Evolutionary conservation across 2,888 invertebrate genomes (phyloP).

Genomic region (Lepas anatifera): DNA sequence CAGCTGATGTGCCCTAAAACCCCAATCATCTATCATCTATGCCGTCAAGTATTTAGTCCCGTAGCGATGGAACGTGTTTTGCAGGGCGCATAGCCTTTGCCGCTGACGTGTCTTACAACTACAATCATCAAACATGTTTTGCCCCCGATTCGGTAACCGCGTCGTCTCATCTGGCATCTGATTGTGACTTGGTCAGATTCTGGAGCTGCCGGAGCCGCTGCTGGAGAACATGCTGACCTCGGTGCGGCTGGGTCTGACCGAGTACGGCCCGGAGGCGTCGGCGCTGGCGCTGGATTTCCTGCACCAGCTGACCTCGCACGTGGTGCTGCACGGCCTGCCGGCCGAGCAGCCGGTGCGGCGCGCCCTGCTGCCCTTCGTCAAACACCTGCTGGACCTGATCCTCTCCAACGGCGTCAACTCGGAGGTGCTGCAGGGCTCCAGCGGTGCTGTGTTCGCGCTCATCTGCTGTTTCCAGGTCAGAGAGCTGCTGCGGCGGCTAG

Average conservation of each 20-base stretch:
- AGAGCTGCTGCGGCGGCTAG: constrained; percentile 12
- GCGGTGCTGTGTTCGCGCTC: constrained; percentile 48
- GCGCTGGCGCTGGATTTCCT: constrained; percentile 47
- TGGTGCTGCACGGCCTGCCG: constrained; percentile 33
- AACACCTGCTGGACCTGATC: constrained; percentile 49
- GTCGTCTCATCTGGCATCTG: too few relatives aligned
- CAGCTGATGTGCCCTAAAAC: too few relatives aligned
- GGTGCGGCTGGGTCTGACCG: constrained; percentile 46
- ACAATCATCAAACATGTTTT: too few relatives aligned
- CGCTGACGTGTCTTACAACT: too few relatives aligned
- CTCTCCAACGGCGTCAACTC: constrained; percentile 51
- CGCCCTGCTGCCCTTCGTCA: constrained; percentile 39
- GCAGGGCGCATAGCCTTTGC: too few relatives aligned
- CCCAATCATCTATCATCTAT: too few relatives aligned
- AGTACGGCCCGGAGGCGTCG: constrained; percentile 45
- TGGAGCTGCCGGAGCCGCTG: constrained; percentile 39
- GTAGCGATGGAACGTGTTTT: too few relatives aligned
- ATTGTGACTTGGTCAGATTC: constrained; percentile 21
- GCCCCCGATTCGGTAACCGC: too few relatives aligned
- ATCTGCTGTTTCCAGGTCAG: constrained; percentile 44
- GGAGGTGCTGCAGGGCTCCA: constrained; percentile 46
- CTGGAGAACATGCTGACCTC: constrained; percentile 43
- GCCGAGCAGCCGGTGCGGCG: constrained; percentile 32
- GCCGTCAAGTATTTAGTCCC: too few relatives aligned
- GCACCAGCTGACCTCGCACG: constrained; percentile 40